Percentiles rank a stretch among this genome's conserved stretches.
Evolutionary conservation across 2,888 invertebrate species (phyloP).

Genomic region (Meiosimyza decipiens): DNA sequence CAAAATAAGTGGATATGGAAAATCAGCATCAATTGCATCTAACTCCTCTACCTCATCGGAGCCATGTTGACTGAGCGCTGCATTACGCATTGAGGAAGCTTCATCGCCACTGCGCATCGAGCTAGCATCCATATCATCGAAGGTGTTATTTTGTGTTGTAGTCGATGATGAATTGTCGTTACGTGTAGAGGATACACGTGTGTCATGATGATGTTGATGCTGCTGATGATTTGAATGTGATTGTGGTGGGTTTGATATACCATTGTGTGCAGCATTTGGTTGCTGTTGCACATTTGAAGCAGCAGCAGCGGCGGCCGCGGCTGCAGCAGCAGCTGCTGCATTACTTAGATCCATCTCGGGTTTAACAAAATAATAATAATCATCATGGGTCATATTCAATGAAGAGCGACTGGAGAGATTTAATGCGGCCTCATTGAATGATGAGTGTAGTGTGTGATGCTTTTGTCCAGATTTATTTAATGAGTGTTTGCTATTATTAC

Average conservation of each 20-base stretch:
- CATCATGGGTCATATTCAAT: slow-evolving; percentile 53
- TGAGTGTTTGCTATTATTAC: slow-evolving; percentile 46
- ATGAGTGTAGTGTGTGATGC: slow-evolving; percentile 45
- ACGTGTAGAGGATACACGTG: slow-evolving; percentile 62
- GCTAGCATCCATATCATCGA: slow-evolving; percentile 53
- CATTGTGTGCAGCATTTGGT: slow-evolving; percentile 17
- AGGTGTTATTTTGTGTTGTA: slow-evolving; percentile 37
- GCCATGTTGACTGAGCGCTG: slow-evolving; percentile 48
- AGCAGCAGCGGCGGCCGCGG: slow-evolving; percentile 34
- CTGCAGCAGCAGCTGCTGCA: slow-evolving; percentile 30
- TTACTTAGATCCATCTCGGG: slow-evolving; percentile 57
- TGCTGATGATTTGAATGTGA: slow-evolving; percentile 48
- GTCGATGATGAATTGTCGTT: slow-evolving; percentile 50
- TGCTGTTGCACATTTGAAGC: slow-evolving; percentile 36
- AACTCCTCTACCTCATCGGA: slow-evolving; percentile 63
- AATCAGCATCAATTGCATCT: slow-evolving; percentile 64
- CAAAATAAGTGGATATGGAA: slow-evolving; percentile 63
- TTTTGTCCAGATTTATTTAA: slow-evolving; percentile 39
- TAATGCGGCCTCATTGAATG: slow-evolving; percentile 56
- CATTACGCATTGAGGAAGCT: slow-evolving; percentile 42
- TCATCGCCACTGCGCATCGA: slow-evolving; percentile 55
- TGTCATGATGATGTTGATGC: slow-evolving; percentile 52
- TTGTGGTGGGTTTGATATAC: slow-evolving; percentile 52
- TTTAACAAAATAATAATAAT: slow-evolving; percentile 61
- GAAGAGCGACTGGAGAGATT: slow-evolving; percentile 60